Base-by-base conservation (phyloP, 2,113 vertebrate genomes). In the Ginglymostoma cirratum region DNA sequence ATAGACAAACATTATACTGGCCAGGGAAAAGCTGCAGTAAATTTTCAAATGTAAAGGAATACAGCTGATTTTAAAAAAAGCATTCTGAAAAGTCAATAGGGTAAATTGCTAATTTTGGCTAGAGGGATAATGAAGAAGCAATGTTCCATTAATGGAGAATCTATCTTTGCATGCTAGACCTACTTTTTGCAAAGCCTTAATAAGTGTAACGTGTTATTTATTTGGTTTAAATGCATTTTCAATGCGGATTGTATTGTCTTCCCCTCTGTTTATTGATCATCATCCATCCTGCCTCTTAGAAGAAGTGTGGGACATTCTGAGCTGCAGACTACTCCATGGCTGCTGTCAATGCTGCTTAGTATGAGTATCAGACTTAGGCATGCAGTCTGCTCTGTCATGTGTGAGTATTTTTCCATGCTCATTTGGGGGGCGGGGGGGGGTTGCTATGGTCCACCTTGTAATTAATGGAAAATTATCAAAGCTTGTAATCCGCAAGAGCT, bases 301-400 rank as follows among this genome's bases (percentile, higher is more conserved):
- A 95, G 96, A 97, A 97, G 96, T 96, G 96, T 97, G 94, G 97
- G 97, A 97, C 97, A 97, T 96, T 96, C 97, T 97, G 96, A 96
- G 89, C 97, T 96, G 97, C 96, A 97, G 97, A 98, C 97, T 98
- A 97, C 97, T 97, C 97, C 96, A 96, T 97, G 97, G 97, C 96
- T 97, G 96, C 97, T 97, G 97, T 97, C 97, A 96, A 97, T 97
- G 97, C 97, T 97, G 97, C 97, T 90, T 45, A 48, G 76, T 95
- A 94, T 34, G 70, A 38, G 72, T 80, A 96, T 96, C 96, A 96
- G 42, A 96, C 96, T 97, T 96, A 97, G 97, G 97, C 97, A 97
- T 96, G 97, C 96, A 97, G 98, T 97, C 97, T 97, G 97, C 15
- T n/a, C n/a, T n/a, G n/a, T n/a, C n/a, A 65, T 6, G 97, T 97